Evolutionary conservation across 1,140 invertebrate genomes (phyloP).

Genomic region (Argopecten irradians): DNA sequence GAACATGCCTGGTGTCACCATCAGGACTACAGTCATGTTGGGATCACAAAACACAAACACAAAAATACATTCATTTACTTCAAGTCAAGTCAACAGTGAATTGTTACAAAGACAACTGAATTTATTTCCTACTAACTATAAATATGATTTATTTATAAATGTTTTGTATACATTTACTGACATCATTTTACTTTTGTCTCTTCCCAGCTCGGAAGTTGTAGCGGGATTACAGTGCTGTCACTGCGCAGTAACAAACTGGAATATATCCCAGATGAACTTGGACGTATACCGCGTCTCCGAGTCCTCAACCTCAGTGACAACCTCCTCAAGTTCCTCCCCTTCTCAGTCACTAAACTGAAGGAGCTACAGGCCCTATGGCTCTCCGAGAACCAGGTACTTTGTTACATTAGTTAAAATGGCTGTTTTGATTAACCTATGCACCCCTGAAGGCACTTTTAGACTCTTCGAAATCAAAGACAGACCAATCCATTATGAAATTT

Average conservation of each 20-base stretch:
- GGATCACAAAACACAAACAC: no score
- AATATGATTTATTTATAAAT: not conserved
- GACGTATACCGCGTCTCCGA: constrained; percentile 88
- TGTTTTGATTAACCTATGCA: no score
- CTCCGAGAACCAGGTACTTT: constrained; percentile 86
- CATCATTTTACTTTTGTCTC: constrained; percentile 23
- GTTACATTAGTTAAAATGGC: no score
- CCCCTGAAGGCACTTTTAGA: no score
- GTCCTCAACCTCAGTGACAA: constrained; percentile 96
- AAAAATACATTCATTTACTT: no score
- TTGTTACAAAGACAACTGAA: no score
- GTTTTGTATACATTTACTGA: not conserved
- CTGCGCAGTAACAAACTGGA: constrained; percentile 88
- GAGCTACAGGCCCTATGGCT: constrained; percentile 94
- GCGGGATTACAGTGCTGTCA: constrained; percentile 89
- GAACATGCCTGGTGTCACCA: no score
- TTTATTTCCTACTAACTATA: no score
- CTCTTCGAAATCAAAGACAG: no score
- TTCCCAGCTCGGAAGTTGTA: constrained; percentile 90
- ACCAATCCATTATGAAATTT: no score
- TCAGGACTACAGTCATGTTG: no score
- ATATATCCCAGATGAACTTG: constrained; percentile 91
- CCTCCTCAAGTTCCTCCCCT: constrained; percentile 89
- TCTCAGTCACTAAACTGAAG: constrained; percentile 89
- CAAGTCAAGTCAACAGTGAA: no score